Evolutionary conservation across 1,140 invertebrate species (phyloP), one percentile per base, ranked within the genome.

Genomic region (Drosophila busckii): DNA sequence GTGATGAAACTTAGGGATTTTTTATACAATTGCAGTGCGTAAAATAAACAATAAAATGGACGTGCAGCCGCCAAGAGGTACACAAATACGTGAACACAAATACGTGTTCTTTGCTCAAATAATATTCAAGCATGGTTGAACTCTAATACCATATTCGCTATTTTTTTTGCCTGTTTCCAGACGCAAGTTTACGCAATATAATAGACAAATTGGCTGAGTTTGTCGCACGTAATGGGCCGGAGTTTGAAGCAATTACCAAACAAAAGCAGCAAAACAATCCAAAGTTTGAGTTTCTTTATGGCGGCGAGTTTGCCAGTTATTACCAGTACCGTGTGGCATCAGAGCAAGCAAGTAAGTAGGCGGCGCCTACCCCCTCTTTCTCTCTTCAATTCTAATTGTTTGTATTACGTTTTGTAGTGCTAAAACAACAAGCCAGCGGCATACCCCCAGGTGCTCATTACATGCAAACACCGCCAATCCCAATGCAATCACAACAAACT

Each of bases 191-290:
- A 50, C 75, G 85, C 46, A 98, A 98, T 89, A 98, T 99, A 82
- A 99, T 99, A 80, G 97, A 99, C 89, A 98, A 98, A 90, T 89
- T 99, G 69, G 98, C 98, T 1, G 95, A 98, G 87, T 99, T 99
- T 92, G 98, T 99, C 44, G 97, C 97, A 56, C 90, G 97, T 87
- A 99, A 99, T 94, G 98, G 98, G 10, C 96, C 96, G 1, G 97
- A 98, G 87, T 99, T 99, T 89, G 98, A 99, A 89, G 92, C 95
- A 86, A 98, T 98, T 93, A 98, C 97, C 32, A 98, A 98, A 90
- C 96, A 95, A 78, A 98, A 99, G 89, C 97, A 99, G 88, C 94
- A 96, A 88, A 95, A 97, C 80, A 99, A 99, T 89, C 96, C 96
- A 7, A 97, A 97, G 86, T 99, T 99, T 89, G 92, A 93, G 63